Base-by-base conservation (phyloP, 2,113 vertebrate species). In the Pyrgilauda ruficollis region DNA sequence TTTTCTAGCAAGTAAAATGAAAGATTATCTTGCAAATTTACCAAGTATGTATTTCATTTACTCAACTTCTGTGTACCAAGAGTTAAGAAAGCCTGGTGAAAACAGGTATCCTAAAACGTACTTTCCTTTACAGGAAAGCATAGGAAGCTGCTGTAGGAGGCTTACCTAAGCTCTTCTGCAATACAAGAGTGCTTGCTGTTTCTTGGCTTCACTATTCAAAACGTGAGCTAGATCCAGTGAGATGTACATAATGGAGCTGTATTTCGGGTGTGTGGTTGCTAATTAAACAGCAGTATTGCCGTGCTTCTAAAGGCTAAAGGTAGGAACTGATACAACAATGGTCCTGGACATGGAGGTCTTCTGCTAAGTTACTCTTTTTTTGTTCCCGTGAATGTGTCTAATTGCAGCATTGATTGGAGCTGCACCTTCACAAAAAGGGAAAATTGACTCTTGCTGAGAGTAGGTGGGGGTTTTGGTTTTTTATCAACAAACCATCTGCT, bases 391-490 rank as follows among this genome's bases (percentile, higher is more conserved):
- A 78, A 69, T 69, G 26, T 59, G 43, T 82, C 43, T 91, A 79
- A 84, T 86, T 93, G 62, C 74, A 83, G 27, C 23, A 68, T 79
- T 86, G 84, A 62, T 44, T 44, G 31, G 41, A 87, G 73, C 10
- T 70, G 30, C 52, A 35, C 77, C 31, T 84, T 93, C 82, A 80
- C 67, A 84, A 93, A 96, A 96, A 94, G 79, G 68, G 68, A 93
- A 96, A 93, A 73, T 76, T 88, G 68, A 81, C 72, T 91, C 79
- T 59, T 63, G 72, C 69, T 55, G 90, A 52, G 82, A 47, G 75
- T 83, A 80, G 77, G 84, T 92, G 69, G 77, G 50, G 46, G 81
- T n/a, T 93, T 69, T 24, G 15, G 3, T 14, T 67, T 95, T 94
- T 96, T 74, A 30, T 84, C 59, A 78, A 68, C 64, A 43, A 86